A percentile compares a stretch with the other conserved stretches of the same genome.
These are phyloP conservation scores for Catostylus mosaicus DNA, from an alignment of 30 jellyfish, hydroid and myxozoan species.

Conservation along the genomic window DNA sequence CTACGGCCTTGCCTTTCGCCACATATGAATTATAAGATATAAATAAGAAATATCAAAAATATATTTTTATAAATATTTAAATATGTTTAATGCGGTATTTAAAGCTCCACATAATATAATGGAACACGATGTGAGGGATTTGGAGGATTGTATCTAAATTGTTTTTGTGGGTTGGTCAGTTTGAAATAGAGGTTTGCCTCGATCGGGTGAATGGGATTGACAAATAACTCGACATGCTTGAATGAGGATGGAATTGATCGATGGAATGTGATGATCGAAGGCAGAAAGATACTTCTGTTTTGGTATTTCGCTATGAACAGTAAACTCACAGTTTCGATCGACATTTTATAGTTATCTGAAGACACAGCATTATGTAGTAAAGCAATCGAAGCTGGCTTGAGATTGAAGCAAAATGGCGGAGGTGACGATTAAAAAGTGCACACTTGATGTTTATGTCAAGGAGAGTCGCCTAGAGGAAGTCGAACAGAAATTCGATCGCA, in stretches of 20 bases:
- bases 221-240: slow-evolving; percentile 72
- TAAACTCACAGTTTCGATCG: neutral
- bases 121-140: too few relatives aligned
- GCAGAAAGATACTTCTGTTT: slow-evolving; percentile 44
- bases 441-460: slow-evolving; percentile 87
- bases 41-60: too few relatives aligned
- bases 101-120: too few relatives aligned
- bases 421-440: slow-evolving; percentile 56
- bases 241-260: slow-evolving; percentile 35
- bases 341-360: neutral
- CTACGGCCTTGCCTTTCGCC: too few relatives aligned
- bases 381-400: slow-evolving; percentile 9
- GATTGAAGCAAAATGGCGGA: slow-evolving; percentile 65
- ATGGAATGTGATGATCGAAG: slow-evolving; percentile 26
- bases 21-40: too few relatives aligned
- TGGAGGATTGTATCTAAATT: too few relatives aligned
- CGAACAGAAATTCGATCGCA: slow-evolving; percentile 74
- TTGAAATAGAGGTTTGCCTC: slow-evolving; percentile 56
- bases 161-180: slow-evolving; percentile 1
- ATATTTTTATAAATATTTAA: too few relatives aligned
- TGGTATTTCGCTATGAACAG: neutral
- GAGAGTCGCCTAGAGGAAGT: slow-evolving; percentile 93
- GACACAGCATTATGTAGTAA: slow-evolving; percentile 25
- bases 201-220: slow-evolving; percentile 37
- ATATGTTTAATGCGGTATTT: too few relatives aligned